phyloP scores from a whole-genome alignment of 2,888 invertebrate species.

The Lasioglossum pauxillum region DNA sequence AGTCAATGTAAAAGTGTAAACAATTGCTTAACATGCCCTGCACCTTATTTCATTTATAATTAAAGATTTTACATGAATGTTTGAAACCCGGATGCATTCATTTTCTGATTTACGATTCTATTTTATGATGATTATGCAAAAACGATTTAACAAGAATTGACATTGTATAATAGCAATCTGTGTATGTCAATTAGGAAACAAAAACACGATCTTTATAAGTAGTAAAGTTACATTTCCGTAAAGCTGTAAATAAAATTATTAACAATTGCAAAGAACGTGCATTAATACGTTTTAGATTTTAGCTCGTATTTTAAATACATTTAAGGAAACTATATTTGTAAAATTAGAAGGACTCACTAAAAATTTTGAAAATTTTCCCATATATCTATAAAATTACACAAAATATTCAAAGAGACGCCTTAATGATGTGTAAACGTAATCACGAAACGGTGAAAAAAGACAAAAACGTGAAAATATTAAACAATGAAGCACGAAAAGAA shows the following conservation, averaged over 20 bases:
- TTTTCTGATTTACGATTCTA: background rate
- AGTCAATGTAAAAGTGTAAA: background rate
- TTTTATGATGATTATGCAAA: background rate
- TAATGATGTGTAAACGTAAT: background rate
- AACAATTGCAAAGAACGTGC: background rate
- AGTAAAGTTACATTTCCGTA: background rate
- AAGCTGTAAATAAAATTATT: background rate
- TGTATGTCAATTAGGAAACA: background rate
- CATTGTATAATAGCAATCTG: background rate
- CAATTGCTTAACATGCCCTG: background rate
- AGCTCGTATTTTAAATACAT: background rate
- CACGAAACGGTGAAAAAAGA: background rate
- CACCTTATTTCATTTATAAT: background rate
- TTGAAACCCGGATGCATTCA: background rate
- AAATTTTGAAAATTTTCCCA: background rate
- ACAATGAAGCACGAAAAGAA: too few relatives aligned
- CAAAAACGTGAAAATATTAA: background rate
- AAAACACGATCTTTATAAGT: background rate
- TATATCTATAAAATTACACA: background rate
- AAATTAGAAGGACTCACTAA: background rate
- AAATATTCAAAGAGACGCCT: background rate
- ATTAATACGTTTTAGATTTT: background rate
- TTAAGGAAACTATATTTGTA: background rate
- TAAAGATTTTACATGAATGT: background rate
- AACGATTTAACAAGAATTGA: background rate